Conservation (phyloP, 2,113 vertebrate species). For the Chloropsis cyanopogon region DNA sequence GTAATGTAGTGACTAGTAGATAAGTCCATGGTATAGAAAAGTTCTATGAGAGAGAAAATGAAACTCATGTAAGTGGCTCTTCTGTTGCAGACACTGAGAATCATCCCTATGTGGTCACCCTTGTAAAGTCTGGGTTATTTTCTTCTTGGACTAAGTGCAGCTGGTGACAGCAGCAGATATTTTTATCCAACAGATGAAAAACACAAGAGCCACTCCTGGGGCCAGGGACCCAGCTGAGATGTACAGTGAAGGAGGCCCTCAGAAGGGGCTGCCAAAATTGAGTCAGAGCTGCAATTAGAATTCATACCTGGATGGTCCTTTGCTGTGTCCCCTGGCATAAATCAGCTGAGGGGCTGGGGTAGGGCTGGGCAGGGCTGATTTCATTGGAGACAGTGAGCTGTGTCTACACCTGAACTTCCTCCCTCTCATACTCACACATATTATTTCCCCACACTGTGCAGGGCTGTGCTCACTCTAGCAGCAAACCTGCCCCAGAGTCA, state of each 20-base stretch:
- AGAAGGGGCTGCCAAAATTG: not conserved
- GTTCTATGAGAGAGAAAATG: not conserved
- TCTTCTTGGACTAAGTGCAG: not conserved
- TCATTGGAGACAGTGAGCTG: not conserved
- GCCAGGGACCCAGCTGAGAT: not conserved
- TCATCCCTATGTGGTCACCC: not conserved
- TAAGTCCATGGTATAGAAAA: not conserved
- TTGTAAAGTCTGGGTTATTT: not conserved
- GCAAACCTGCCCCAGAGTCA: not conserved
- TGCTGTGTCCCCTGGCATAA: not conserved
- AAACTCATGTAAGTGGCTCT: not conserved
- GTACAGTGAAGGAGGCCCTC: not conserved
- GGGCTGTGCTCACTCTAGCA: not conserved
- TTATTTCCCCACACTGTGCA: not conserved
- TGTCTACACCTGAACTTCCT: not conserved
- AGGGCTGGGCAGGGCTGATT: not conserved
- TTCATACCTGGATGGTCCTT: not conserved
- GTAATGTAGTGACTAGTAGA: not conserved
- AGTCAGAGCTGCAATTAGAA: not conserved
- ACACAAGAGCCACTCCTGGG: not conserved
- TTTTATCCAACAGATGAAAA: not conserved
- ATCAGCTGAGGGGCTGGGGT: fast-evolving
- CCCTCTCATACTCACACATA: not conserved
- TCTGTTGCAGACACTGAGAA: not conserved
- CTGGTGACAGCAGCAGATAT: not conserved